Percentiles rank a stretch among this genome's conserved stretches.
phyloP scores from a whole-genome alignment of 2,797 vertebrate genomes.

The Fringilla coelebs region DNA sequence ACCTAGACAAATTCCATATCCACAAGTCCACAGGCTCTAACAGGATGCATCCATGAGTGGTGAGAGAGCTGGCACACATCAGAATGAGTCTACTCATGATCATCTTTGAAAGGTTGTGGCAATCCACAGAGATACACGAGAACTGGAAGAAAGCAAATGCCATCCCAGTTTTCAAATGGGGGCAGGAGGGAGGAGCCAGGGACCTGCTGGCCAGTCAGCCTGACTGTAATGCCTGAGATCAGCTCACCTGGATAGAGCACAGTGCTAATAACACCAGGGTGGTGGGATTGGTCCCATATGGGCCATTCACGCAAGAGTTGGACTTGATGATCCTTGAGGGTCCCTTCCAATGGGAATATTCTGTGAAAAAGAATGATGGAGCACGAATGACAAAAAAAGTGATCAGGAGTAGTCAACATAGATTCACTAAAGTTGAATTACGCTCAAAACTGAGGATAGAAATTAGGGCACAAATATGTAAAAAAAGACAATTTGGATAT shows the following conservation, averaged over 20 bases:
- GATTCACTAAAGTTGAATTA: not conserved
- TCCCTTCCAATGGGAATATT: not conserved
- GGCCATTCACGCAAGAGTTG: not conserved
- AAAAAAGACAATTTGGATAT: not conserved
- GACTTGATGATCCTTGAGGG: not conserved
- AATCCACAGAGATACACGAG: not conserved
- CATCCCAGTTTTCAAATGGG: not conserved
- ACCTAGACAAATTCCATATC: not conserved
- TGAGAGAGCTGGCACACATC: not conserved
- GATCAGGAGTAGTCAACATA: not conserved
- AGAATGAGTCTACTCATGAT: not conserved
- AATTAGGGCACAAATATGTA: not conserved
- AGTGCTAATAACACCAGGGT: not conserved
- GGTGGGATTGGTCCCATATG: not conserved
- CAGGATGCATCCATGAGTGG: rapidly evolving
- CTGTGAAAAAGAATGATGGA: not conserved
- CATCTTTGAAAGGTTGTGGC: not conserved
- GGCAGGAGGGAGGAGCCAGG: not conserved
- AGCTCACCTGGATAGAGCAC: not conserved
- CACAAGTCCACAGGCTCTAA: not conserved
- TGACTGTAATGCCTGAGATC: not conserved
- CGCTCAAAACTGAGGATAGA: not conserved
- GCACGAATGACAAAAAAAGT: not conserved
- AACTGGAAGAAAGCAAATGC: not conserved
- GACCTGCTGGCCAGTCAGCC: not conserved